These are phyloP conservation scores for Penelope pileata DNA, from an alignment of 2,113 vertebrate species.

Conservation along the genomic window DNA sequence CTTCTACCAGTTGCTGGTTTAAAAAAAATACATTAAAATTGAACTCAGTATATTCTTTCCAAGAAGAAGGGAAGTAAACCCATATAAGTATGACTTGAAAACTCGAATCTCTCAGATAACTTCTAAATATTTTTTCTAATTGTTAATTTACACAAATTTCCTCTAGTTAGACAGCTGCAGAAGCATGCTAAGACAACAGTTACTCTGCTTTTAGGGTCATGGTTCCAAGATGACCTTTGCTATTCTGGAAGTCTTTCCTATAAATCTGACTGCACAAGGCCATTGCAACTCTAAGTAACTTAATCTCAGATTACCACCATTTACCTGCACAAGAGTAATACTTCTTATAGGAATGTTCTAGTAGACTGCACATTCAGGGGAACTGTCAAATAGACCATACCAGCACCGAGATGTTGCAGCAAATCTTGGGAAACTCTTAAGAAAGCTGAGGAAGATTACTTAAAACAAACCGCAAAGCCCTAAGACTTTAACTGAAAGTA, in stretches of 20 bases:
- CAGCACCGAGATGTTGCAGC: neutral
- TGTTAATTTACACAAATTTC: neutral
- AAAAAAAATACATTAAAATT: neutral
- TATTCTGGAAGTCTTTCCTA: neutral
- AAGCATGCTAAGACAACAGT: neutral
- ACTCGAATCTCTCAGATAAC: neutral
- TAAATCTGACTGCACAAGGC: neutral
- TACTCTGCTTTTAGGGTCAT: neutral
- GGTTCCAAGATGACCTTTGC: neutral
- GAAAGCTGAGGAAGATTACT: neutral
- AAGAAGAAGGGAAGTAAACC: neutral
- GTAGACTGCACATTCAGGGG: neutral
- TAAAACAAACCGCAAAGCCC: neutral
- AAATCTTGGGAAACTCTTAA: neutral
- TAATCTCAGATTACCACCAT: neutral
- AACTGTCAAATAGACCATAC: neutral
- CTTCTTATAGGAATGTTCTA: neutral
- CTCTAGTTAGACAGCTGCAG: neutral
- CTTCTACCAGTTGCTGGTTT: conserved; percentile 89
- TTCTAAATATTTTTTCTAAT: neutral
- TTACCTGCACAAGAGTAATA: neutral
- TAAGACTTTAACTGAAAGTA: neutral
- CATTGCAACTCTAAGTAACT: neutral
- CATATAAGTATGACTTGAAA: neutral
- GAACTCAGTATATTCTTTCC: neutral